A percentile compares a stretch with the other conserved stretches of the same genome.
Evolutionary conservation across 2,888 invertebrate genomes (phyloP).

Genomic region (Heliconius ethilla): DNA sequence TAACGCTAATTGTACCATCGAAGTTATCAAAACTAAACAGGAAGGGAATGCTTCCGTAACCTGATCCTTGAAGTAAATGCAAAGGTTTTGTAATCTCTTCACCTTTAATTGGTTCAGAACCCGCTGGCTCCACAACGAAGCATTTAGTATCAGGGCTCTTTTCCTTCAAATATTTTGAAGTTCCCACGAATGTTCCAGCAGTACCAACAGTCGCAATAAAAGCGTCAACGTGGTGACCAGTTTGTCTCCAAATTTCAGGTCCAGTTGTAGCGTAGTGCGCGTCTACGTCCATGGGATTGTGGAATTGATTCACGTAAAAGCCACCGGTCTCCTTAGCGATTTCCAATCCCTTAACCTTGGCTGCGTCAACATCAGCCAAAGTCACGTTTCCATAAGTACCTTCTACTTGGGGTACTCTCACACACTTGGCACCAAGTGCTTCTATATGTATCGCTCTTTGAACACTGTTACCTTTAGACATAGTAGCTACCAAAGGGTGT

Average conservation of each 20-base stretch:
- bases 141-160: constrained; percentile 62
- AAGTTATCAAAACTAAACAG: constrained; percentile 68
- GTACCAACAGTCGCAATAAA: constrained; percentile 74
- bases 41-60: constrained; percentile 70
- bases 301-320: constrained; percentile 72
- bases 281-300: constrained; percentile 61
- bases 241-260: constrained; percentile 75
- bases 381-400: constrained; percentile 59
- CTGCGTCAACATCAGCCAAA: constrained; percentile 66
- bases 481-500: constrained; percentile 70
- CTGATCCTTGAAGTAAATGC: constrained; percentile 74
- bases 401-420: constrained; percentile 69
- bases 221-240: constrained; percentile 70
- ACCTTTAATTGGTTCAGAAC: constrained; percentile 72
- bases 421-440: constrained; percentile 71
- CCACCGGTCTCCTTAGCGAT: constrained; percentile 64
- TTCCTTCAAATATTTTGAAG: constrained; percentile 69
- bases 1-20: constrained; percentile 68
- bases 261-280: constrained; percentile 73
- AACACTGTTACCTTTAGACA: constrained; percentile 74
- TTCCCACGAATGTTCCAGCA: constrained; percentile 71
- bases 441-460: constrained; percentile 76
- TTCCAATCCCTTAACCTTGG: constrained; percentile 63
- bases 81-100: constrained; percentile 69
- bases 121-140: constrained; percentile 70